These are phyloP conservation scores for Scaptomyza cyrtandrae DNA, from an alignment of 2,888 invertebrate genomes.

Conservation along the genomic window DNA sequence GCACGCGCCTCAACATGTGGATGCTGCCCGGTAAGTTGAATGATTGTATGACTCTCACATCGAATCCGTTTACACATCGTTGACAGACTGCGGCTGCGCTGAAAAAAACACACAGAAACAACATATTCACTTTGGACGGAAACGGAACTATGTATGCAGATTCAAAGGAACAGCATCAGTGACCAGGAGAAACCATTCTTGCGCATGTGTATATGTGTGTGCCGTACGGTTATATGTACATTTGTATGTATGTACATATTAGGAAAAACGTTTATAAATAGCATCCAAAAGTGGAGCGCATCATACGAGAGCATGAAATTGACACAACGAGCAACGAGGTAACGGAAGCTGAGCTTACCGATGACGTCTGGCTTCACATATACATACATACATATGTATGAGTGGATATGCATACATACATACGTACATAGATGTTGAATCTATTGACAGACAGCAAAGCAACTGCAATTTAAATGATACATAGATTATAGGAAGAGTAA, in stretches of 20 bases:
- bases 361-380: slow-evolving; percentile 47
- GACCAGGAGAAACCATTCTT: slow-evolving; percentile 38
- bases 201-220: slow-evolving; percentile 52
- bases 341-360: slow-evolving; percentile 65
- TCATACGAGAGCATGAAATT: slow-evolving; percentile 36
- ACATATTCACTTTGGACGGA: slow-evolving; percentile 56
- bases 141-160: slow-evolving; percentile 78
- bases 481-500: not conserved
- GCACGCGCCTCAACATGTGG: slow-evolving; percentile 73
- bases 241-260: slow-evolving; percentile 20
- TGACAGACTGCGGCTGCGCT: slow-evolving; percentile 65
- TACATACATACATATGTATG: slow-evolving; percentile 11
- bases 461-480: slow-evolving; percentile 5
- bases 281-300: slow-evolving; percentile 76
- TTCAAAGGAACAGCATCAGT: slow-evolving; percentile 66
- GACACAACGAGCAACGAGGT: slow-evolving; percentile 21
- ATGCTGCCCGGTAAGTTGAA: slow-evolving; percentile 68
- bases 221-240: slow-evolving; percentile 23
- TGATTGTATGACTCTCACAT: slow-evolving; percentile 40
- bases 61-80: slow-evolving; percentile 30
- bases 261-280: slow-evolving; percentile 71
- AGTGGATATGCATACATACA: slow-evolving; percentile 3
- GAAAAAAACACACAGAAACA: slow-evolving; percentile 21
- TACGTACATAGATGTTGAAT: slow-evolving; percentile 1
- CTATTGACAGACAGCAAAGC: slow-evolving; percentile 13